Evolutionary conservation across 2,113 vertebrate species (phyloP), one percentile per base, ranked within the genome.

Genomic region (Oryzias celebensis): DNA sequence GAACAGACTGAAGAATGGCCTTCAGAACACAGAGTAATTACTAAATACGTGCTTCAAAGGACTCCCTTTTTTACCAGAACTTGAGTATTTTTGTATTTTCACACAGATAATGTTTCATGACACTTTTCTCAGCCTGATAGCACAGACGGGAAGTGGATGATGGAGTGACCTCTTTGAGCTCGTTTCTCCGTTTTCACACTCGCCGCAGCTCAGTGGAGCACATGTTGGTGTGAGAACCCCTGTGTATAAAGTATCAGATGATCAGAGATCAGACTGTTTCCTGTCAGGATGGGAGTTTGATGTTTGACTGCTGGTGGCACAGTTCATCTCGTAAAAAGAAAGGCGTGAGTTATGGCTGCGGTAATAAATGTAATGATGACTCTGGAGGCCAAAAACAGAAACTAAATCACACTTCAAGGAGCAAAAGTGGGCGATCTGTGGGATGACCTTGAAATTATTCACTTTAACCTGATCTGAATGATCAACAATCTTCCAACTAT

Each of bases 131-230:
- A 20, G 36, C 7, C 12, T 53, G 42, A 58, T 7, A 36, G 36
- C 53, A 45, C 23, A 42, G 14, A 50, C 51, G 65, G 36, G 36
- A 36, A 71, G 54, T 52, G 65, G 57, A 41, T 28, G 56, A 68
- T 68, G 49, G 66, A 69, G 64, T 68, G 26, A 41, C 20, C 60
- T 28, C 65, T 77, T 60, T 28, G 53, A 68, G 65, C 50, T 28
- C 58, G 45, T 65, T 68, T 77, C 81, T 83, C 81, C 49, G 71
- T 73, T 86, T 81, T 75, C 77, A 77, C 70, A 79, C 74, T 73
- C 80, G 67, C 80, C 82, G 80, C 59, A 13, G 53, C 63, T 31
- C 5, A 45, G 48, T 14, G 41, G 50, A 80, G 62, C 49, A 24
- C 68, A 71, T 77, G 75, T 59, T 73, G 58, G 61, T 66, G 62